phyloP scores from a whole-genome alignment of 2,888 invertebrate species.

The Xanthia togata region DNA sequence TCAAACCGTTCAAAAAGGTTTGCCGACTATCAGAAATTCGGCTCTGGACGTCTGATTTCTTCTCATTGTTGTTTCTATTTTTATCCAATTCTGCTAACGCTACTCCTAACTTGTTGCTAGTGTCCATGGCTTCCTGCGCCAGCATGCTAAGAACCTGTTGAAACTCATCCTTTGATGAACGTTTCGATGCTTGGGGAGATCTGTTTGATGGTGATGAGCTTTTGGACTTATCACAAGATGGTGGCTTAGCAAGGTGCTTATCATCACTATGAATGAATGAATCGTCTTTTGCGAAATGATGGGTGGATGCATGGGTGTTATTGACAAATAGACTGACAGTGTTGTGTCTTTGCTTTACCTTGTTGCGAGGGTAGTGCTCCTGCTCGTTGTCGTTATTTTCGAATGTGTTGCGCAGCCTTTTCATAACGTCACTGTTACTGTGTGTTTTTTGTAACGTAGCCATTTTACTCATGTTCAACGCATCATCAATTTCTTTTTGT shows the following conservation, averaged over 20 bases:
- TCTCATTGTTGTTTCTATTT: conserved; percentile 85
- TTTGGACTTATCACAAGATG: conserved; percentile 89
- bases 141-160: conserved; percentile 94
- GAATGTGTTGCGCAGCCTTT: conserved; percentile 85
- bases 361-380: conserved; percentile 86
- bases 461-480: conserved; percentile 88
- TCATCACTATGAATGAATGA: conserved; percentile 89
- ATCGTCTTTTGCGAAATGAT: conserved; percentile 89
- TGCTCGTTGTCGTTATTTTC: conserved; percentile 86
- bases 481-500: conserved; percentile 92
- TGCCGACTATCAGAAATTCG: conserved; percentile 88
- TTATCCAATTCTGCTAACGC: conserved; percentile 91
- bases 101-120: conserved; percentile 92
- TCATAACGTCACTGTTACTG: conserved; percentile 91
- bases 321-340: conserved; percentile 88
- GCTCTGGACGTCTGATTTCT: conserved; percentile 85
- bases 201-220: conserved; percentile 90
- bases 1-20: conserved; percentile 87
- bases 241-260: conserved; percentile 86
- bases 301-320: conserved; percentile 85
- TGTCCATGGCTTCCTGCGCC: conserved; percentile 94
- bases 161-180: conserved; percentile 89
- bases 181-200: conserved; percentile 88
- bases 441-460: conserved; percentile 91
- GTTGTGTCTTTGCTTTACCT: conserved; percentile 89